A percentile compares a stretch with the other conserved stretches of the same genome.
These are phyloP conservation scores for Hippocampus comes DNA, from an alignment of 2,113 vertebrate species.

Conservation along the genomic window DNA sequence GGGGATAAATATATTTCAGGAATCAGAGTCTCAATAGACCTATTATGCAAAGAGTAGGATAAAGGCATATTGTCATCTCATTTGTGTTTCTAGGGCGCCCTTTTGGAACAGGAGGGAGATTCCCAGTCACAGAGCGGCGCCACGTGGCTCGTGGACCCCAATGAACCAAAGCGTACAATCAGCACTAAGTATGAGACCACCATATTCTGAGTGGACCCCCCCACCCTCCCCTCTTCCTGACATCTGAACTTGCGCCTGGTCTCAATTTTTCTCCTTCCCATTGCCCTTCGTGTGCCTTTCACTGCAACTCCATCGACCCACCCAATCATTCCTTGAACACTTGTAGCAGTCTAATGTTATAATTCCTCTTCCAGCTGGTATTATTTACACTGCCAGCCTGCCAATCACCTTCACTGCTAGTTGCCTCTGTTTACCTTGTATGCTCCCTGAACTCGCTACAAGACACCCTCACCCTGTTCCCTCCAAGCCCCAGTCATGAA, in stretches of 20 bases:
- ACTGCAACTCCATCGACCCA: constrained; percentile 38
- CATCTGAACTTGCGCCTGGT: constrained; percentile 28
- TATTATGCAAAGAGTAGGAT: neutral
- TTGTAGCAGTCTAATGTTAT: neutral
- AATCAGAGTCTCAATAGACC: neutral
- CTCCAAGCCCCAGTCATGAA: neutral
- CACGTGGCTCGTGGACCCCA: constrained; percentile 91
- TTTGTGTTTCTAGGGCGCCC: constrained; percentile 74
- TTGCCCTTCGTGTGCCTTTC: constrained; percentile 63
- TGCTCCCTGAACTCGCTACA: constrained; percentile 26
- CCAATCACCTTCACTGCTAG: constrained; percentile 15
- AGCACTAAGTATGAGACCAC: constrained; percentile 99
- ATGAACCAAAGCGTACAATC: constrained; percentile 91
- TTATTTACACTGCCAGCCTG: constrained; percentile 14
- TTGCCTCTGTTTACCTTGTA: constrained; percentile 11
- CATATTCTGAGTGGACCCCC: constrained; percentile 85
- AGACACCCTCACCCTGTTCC: constrained; percentile 1
- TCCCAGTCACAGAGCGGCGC: constrained; percentile 82
- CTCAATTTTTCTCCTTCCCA: constrained; percentile 22
- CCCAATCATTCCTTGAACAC: constrained; percentile 1
- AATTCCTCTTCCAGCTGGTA: constrained; percentile 1
- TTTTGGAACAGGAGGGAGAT: constrained; percentile 79
- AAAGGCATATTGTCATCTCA: neutral
- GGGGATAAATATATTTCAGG: neutral
- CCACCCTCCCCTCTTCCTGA: constrained; percentile 19